Evolutionary conservation across 30 jellyfish, hydroid and myxozoan species (phyloP), one percentile per base, ranked within the genome.

Genomic region (Hydractinia echinata): DNA sequence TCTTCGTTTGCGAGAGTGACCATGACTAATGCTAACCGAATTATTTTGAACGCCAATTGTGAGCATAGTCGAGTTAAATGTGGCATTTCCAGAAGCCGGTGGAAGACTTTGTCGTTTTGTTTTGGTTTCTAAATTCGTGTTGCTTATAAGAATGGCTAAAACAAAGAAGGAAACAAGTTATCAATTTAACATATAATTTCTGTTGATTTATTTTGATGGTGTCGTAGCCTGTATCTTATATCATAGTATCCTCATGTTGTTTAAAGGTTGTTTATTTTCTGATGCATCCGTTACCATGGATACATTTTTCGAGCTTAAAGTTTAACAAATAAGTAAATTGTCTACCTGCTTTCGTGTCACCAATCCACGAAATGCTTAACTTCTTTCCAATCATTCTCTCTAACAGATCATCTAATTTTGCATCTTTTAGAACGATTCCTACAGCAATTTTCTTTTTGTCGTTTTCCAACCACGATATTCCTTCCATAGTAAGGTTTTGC

Each of bases 401-500:
- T 52, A 77, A 54, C 53, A 77, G n/a, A 53, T 77, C 85, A 54
- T 53, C 60, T 4, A 77, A 55, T 18, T 77, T 64, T 50, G 60
- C 13, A 61, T 77, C 85, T 7, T 60, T 77, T 14, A 77, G 18
- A 56, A 60, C 81, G 60, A 77, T 77, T 4, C 85, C 85, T 4
- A 77, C 55, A 52, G 85, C 85, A 52, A 77, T 50, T 1, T 55
- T 52, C 30, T 77, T 77, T 1, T 77, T 54, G 8, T 18, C 81
- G 14, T 44, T 64, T 55, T 77, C 85, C 54, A 4, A 15, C 85
- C 85, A 77, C 55, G 6, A 13, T 54, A 77, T 56, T 5, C 78
- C 85, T 77, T 77, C 85, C 85, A 77, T 77, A 8, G 78, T 64
- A n/a, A 77, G 66, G 60, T 60, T 77, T 48, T 77, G 55, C 1